A percentile compares a stretch with the other conserved stretches of the same genome.
These are phyloP conservation scores for human DNA, from an alignment of 2,113 vertebrate species.

Conservation along the genomic window DNA sequence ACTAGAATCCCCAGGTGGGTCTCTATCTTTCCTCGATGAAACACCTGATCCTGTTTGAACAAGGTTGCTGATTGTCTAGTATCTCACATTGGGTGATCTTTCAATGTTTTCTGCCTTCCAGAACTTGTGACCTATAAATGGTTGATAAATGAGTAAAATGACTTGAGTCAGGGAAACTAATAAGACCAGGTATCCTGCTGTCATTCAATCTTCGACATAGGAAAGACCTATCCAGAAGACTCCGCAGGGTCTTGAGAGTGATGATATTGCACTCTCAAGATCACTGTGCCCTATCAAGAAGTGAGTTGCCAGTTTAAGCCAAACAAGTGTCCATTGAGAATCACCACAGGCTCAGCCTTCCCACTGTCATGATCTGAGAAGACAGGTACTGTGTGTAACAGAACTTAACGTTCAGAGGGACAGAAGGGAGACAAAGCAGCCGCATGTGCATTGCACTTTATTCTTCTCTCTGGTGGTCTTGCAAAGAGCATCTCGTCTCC, in stretches of 20 bases:
- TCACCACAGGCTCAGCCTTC: not conserved
- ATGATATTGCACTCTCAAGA: not conserved
- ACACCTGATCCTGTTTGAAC: not conserved
- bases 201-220: slow-evolving; percentile 65
- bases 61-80: not conserved
- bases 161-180: slow-evolving; percentile 6
- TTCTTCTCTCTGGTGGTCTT: not conserved
- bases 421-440: not conserved
- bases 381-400: accelerated
- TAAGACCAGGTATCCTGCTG: slow-evolving; percentile 25
- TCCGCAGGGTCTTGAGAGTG: not conserved
- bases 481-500: not conserved
- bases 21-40: not conserved
- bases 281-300: slow-evolving; percentile 31
- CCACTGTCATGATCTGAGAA: accelerated
- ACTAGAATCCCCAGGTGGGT: not conserved
- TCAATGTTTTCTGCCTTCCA: not conserved
- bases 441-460: not conserved
- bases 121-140: slow-evolving; percentile 8
- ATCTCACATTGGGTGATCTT: not conserved
- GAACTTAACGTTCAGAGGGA: not conserved
- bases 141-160: slow-evolving; percentile 56
- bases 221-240: slow-evolving; percentile 32
- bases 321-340: slow-evolving; percentile 51
- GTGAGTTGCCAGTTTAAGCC: slow-evolving; percentile 27